These are phyloP conservation scores for Artemia sp. DNA, from an alignment of 2,888 invertebrate genomes.

Conservation along the genomic window DNA sequence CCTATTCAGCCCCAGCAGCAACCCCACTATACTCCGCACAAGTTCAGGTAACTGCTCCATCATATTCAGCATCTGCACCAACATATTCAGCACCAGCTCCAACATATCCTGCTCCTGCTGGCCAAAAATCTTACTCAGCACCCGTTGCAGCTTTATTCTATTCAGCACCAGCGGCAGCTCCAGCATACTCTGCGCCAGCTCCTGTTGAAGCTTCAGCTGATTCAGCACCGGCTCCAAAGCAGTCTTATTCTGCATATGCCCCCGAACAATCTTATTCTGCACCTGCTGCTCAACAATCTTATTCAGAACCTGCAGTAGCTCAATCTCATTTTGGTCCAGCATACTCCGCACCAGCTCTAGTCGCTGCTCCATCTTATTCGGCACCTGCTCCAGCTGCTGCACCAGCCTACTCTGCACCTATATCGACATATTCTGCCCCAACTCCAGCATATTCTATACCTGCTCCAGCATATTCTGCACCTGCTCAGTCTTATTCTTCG, in stretches of 20 bases:
- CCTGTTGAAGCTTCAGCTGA: too few relatives aligned
- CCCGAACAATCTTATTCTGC: too few relatives aligned
- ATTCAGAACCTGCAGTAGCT: too few relatives aligned
- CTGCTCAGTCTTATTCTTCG: slow-evolving; percentile 13
- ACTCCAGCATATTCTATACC: not conserved
- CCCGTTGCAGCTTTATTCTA: too few relatives aligned
- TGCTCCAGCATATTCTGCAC: slow-evolving; percentile 18
- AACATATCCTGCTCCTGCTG: not conserved
- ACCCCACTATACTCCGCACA: slow-evolving; percentile 16
- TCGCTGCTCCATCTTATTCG: too few relatives aligned
- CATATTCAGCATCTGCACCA: not conserved
- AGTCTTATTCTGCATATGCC: too few relatives aligned
- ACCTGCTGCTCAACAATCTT: too few relatives aligned
- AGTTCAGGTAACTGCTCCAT: not conserved
- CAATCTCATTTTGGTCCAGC: too few relatives aligned
- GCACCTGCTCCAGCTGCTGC: not conserved
- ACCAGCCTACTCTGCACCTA: not conserved
- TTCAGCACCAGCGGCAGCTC: too few relatives aligned
- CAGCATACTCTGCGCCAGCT: too few relatives aligned
- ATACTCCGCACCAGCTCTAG: too few relatives aligned
- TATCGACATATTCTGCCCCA: slow-evolving; percentile 18
- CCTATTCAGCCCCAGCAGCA: slow-evolving; percentile 4
- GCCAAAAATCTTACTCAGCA: not conserved
- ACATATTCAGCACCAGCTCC: not conserved
- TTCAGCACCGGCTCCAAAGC: too few relatives aligned